phyloP scores from a whole-genome alignment of 2,888 invertebrate species.

The Didymodactylos carnosus region DNA sequence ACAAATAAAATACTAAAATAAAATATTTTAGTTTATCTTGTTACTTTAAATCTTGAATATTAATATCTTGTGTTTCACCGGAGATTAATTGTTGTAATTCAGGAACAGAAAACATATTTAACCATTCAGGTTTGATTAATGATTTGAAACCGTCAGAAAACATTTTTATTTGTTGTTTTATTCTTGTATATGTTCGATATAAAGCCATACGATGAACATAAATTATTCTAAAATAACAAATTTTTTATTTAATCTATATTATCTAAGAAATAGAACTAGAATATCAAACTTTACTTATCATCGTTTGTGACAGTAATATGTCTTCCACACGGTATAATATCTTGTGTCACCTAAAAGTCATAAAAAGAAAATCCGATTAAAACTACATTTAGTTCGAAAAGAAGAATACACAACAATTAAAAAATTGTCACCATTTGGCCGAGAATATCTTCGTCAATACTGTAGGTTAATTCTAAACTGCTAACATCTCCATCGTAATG shows the following conservation, averaged over 20 bases:
- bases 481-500: slow-evolving; percentile 57
- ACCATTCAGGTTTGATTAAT: slow-evolving; percentile 81
- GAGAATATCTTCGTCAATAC: slow-evolving; percentile 78
- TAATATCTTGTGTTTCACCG: slow-evolving; percentile 78
- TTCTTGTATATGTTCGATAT: slow-evolving; percentile 92
- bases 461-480: slow-evolving; percentile 81
- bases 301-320: slow-evolving; percentile 79
- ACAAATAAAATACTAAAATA: not conserved
- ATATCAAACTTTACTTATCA: slow-evolving; percentile 53
- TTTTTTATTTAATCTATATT: not conserved
- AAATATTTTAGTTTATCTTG: not conserved
- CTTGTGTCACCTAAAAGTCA: slow-evolving; percentile 85
- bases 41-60: slow-evolving; percentile 43
- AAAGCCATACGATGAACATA: slow-evolving; percentile 84
- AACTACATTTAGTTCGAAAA: not conserved
- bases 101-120: slow-evolving; percentile 76
- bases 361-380: slow-evolving; percentile 20
- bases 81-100: slow-evolving; percentile 84
- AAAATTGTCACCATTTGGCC: slow-evolving; percentile 51
- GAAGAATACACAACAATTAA: not conserved
- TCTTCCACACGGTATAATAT: slow-evolving; percentile 79
- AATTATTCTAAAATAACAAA: slow-evolving; percentile 51
- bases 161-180: slow-evolving; percentile 81
- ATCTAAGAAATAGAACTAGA: not conserved
- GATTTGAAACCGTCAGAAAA: slow-evolving; percentile 88